Evolutionary conservation across 2,797 vertebrate species (phyloP), one percentile per base, ranked within the genome.

Genomic region (Poecile montanus): DNA sequence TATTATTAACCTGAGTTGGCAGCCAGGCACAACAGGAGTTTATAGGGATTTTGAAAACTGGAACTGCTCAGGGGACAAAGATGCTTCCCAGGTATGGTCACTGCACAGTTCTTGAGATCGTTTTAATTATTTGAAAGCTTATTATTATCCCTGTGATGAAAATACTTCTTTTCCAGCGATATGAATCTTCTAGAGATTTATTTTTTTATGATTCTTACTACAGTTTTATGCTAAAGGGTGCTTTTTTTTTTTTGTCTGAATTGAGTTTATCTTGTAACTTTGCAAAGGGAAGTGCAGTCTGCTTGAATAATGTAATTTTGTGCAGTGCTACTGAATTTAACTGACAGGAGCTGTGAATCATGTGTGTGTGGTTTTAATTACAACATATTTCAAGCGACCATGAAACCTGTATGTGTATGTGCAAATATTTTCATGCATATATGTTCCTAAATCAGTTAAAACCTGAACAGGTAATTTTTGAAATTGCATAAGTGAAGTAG

Each of bases 1-100:
- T 99, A 99, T 99, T 99, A 98, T 99, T 99, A 99, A 98, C 98
- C 96, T 97, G 96, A 92, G 97, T 93, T 98, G 98, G 97, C 96
- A 97, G 96, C 97, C 93, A 92, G 93, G 90, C 95, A 93, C 96
- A 81, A 97, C 95, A 92, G 97, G 94, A 97, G 95, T 95, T 97
- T 94, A 94, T 76, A 95, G 94, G 96, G 97, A 97, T 97, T 97
- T 94, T 75, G 97, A 91, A 98, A 97, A 97, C 95, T 97, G 96
- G 94, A 97, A 71, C 95, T 94, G 91, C 93, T 87, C 90, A 73
- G 78, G 95, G 96, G 97, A 97, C 97, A 96, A 97, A 97, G 98
- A 98, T 99, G 98, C 89, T 92, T 93, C 97, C 98, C 98, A 98
- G 98, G 98, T 98, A 99, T 72, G 91, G 61, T 85, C 92, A 93